A percentile compares a stretch with the other conserved stretches of the same genome.
Conservation (phyloP, 2,888 invertebrate genomes). For the Trachelus tabidus region DNA sequence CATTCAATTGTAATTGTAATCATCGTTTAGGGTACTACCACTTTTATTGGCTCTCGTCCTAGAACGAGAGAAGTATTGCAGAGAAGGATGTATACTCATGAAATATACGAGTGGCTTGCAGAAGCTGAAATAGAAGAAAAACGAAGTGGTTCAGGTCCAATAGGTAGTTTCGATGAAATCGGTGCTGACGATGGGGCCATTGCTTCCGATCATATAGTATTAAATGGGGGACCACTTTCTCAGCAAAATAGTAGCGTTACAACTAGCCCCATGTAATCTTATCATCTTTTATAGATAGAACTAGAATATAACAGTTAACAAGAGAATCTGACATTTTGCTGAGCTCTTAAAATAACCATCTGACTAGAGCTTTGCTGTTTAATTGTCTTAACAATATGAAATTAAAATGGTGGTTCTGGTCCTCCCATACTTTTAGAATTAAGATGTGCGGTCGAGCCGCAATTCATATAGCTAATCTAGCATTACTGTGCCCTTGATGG, state of each 20-base stretch:
- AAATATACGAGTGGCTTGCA: constrained; percentile 80
- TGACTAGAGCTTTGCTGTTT: no score
- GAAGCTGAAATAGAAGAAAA: constrained; percentile 74
- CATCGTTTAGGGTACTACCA: constrained; percentile 68
- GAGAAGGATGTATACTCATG: constrained; percentile 79
- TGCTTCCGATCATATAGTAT: constrained; percentile 40
- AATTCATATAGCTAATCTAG: no score
- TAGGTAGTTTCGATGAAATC: constrained; percentile 42
- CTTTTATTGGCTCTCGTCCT: constrained; percentile 80
- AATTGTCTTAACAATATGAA: no score
- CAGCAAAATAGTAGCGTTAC: constrained; percentile 33
- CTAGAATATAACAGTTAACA: constrained; percentile 12
- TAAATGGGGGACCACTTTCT: constrained; percentile 34
- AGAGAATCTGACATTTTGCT: neutral
- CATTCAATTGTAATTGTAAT: neutral
- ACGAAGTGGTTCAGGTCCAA: constrained; percentile 30
- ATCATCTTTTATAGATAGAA: no score
- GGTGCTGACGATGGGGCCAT: constrained; percentile 30
- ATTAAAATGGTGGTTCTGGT: no score
- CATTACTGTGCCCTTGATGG: neutral
- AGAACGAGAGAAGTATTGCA: constrained; percentile 82
- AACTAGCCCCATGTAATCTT: constrained; percentile 35
- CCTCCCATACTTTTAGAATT: no score
- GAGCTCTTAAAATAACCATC: no score
- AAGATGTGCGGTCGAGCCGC: no score